phyloP scores from a whole-genome alignment of 2,113 vertebrate species.

The Chaenogobius annularis region DNA sequence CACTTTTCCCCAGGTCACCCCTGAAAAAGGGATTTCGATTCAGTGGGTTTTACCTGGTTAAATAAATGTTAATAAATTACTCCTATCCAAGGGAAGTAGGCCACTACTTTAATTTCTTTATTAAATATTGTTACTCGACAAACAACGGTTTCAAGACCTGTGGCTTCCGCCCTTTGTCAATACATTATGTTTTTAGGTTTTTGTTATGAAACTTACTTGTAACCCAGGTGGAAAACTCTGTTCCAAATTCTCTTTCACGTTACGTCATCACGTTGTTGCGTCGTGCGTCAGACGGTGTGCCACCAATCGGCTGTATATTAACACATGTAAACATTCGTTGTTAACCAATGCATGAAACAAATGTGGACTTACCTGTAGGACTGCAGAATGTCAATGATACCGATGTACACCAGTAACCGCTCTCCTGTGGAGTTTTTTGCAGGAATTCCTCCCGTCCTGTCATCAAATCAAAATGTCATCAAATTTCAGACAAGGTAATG shows the following conservation, averaged over 20 bases:
- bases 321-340: not conserved
- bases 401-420: constrained; percentile 88
- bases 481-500: not conserved
- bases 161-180: not conserved
- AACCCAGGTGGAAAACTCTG: too few species aligned
- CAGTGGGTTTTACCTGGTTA: too few species aligned
- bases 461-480: constrained; percentile 12
- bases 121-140: not conserved
- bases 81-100: not conserved
- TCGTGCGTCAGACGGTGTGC: too few species aligned
- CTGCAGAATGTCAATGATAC: constrained; percentile 94
- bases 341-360: too few species aligned
- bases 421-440: constrained; percentile 85
- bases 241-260: too few species aligned
- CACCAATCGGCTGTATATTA: too few species aligned
- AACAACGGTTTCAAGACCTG: not conserved
- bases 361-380: constrained; percentile 88
- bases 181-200: not conserved
- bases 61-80: too few species aligned
- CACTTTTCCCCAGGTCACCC: too few species aligned
- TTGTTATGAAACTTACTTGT: not conserved
- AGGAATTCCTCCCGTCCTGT: constrained; percentile 92
- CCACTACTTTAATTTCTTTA: not conserved
- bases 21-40: too few species aligned
- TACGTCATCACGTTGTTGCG: too few species aligned